Percentiles rank a stretch among this genome's conserved stretches.
phyloP scores from a whole-genome alignment of 2,888 invertebrate species.

The Atethmia centrago region DNA sequence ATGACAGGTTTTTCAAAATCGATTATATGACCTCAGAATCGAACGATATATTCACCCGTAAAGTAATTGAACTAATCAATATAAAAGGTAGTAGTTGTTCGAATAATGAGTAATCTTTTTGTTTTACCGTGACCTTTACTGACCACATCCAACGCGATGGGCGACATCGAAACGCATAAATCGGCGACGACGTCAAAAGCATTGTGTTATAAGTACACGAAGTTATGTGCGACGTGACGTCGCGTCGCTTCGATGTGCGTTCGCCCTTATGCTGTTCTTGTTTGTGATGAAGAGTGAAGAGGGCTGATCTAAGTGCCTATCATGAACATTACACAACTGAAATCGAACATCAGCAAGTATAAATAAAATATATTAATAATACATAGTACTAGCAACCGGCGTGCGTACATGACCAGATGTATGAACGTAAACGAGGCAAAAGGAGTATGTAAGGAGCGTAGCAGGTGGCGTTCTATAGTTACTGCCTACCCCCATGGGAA shows the following conservation, averaged over 20 bases:
- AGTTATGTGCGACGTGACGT: background rate
- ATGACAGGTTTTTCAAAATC: constrained; percentile 21
- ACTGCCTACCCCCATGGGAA: no score
- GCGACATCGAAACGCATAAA: constrained; percentile 7
- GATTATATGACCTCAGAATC: constrained; percentile 11
- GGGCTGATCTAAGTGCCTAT: no score
- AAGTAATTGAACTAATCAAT: constrained; percentile 26
- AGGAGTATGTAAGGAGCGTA: no score
- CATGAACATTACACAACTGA: background rate
- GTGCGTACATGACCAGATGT: no score
- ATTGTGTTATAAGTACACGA: background rate
- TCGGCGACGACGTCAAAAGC: background rate
- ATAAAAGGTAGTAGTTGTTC: background rate
- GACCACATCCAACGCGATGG: background rate
- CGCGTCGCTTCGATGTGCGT: background rate
- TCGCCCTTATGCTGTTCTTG: background rate
- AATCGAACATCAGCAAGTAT: background rate
- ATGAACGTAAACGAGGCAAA: no score
- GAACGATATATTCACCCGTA: background rate
- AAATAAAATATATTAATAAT: background rate
- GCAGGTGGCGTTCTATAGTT: no score
- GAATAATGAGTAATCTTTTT: constrained; percentile 2
- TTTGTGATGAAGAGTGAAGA: background rate
- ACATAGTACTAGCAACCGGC: no score
- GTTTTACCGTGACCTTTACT: constrained; percentile 10